Conservation (phyloP, 23 tunicate genomes). For the Botrylloides violaceus region DNA sequence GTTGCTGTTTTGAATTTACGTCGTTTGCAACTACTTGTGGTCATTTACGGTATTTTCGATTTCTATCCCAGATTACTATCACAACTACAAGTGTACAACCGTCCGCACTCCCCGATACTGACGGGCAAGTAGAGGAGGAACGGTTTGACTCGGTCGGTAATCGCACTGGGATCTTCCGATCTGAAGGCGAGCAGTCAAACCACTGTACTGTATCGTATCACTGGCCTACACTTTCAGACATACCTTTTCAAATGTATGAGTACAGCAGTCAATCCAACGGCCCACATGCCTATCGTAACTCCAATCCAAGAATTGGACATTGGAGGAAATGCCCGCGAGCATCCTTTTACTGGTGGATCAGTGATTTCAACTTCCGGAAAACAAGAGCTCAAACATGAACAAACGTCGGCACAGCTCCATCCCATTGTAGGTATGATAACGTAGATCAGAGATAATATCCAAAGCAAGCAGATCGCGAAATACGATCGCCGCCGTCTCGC, state of each 20-base stretch:
- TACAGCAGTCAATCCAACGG: constrained; percentile 28
- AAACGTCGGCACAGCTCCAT: constrained; percentile 53
- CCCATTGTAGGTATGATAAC: constrained; percentile 35
- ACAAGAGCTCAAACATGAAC: constrained; percentile 71
- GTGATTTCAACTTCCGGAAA: constrained; percentile 38
- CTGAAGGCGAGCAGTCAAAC: too few relatives aligned
- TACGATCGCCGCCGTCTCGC: constrained; percentile 58
- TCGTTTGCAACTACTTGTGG: too few relatives aligned
- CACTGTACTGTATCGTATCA: too few relatives aligned
- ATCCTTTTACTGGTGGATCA: constrained; percentile 18
- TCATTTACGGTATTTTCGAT: too few relatives aligned
- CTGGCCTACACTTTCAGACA: too few relatives aligned
- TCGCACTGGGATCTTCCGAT: too few relatives aligned
- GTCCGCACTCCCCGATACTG: too few relatives aligned
- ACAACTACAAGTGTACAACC: too few relatives aligned
- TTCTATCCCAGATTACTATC: too few relatives aligned
- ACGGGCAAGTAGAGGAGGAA: too few relatives aligned
- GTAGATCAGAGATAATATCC: constrained; percentile 64
- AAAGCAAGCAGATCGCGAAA: constrained; percentile 35
- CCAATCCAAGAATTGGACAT: constrained; percentile 74
- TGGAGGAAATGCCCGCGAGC: constrained; percentile 77
- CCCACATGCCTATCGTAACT: constrained; percentile 54
- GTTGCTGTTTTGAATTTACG: too few relatives aligned
- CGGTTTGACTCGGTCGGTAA: too few relatives aligned
- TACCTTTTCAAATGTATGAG: constrained; percentile 47